Evolutionary conservation across 2,888 invertebrate genomes (phyloP).

Genomic region (Oasisia sp.): DNA sequence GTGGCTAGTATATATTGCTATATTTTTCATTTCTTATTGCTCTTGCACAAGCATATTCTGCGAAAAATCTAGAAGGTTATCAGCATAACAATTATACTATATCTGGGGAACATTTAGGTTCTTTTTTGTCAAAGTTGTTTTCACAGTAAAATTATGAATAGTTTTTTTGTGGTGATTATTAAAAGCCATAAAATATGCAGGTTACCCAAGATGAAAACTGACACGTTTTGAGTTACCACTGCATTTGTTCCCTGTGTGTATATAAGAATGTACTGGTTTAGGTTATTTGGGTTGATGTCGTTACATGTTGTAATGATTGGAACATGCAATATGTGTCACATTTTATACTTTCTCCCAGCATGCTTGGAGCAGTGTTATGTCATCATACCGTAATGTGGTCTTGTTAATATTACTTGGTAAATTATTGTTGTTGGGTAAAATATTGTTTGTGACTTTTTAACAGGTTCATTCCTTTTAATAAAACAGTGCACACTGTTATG

Average conservation of each 20-base stretch:
- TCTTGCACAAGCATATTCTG: neutral
- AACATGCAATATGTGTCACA: neutral
- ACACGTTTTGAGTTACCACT: neutral
- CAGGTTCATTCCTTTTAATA: conserved; percentile 12
- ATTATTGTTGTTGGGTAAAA: conserved; percentile 13
- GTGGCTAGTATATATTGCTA: neutral
- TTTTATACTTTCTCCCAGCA: neutral
- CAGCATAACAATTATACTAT: neutral
- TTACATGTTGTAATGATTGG: neutral
- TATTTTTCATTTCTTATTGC: neutral
- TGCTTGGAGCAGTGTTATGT: neutral
- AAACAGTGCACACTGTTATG: neutral
- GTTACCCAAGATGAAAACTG: neutral
- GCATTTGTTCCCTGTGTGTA: neutral
- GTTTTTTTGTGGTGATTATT: neutral
- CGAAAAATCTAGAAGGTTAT: neutral
- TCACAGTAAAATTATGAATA: neutral
- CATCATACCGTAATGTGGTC: neutral
- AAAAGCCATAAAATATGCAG: neutral
- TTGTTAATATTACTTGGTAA: neutral
- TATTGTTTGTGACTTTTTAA: conserved; percentile 13
- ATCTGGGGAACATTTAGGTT: neutral
- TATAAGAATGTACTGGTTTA: neutral
- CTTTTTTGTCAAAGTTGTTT: neutral
- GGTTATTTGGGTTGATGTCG: neutral